Percentiles rank a stretch among this genome's conserved stretches.
Evolutionary conservation across 2,888 invertebrate species (phyloP).

Genomic region (Chymomyza procnemis): DNA sequence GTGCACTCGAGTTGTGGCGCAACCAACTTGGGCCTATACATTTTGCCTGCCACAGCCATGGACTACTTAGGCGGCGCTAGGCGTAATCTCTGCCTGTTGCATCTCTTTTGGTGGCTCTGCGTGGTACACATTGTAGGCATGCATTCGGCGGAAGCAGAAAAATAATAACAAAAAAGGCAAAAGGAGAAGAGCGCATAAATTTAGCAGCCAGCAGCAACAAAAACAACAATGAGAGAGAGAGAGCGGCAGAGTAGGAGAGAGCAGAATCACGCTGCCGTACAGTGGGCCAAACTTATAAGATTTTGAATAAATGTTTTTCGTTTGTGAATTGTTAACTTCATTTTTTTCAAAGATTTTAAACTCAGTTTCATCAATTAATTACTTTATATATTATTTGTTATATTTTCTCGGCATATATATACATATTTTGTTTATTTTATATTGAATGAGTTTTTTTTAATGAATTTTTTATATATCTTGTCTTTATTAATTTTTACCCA

Average conservation of each 20-base stretch:
- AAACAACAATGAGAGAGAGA: constrained; percentile 46
- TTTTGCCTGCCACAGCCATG: constrained; percentile 7
- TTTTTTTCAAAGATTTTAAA: no score
- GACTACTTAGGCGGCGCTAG: constrained; percentile 11
- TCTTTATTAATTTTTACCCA: no score
- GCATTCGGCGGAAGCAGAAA: constrained; percentile 51
- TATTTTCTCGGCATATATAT: no score
- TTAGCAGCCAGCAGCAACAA: constrained; percentile 33
- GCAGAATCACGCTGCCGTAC: neutral
- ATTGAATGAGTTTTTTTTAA: no score
- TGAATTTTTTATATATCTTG: no score
- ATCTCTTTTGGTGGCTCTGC: constrained; percentile 22
- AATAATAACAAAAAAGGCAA: constrained; percentile 59
- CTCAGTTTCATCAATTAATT: no score
- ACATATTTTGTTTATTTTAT: no score
- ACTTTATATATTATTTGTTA: no score
- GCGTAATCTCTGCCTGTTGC: constrained; percentile 50
- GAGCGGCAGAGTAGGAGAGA: neutral
- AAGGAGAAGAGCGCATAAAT: constrained; percentile 57
- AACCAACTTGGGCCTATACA: constrained; percentile 56
- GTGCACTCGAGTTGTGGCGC: constrained; percentile 53
- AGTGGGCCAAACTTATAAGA: neutral
- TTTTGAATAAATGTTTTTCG: no score
- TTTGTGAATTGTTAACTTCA: no score
- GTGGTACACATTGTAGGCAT: neutral